Conservation (phyloP, 1,140 invertebrate species). For the Hycleus cichorii region DNA sequence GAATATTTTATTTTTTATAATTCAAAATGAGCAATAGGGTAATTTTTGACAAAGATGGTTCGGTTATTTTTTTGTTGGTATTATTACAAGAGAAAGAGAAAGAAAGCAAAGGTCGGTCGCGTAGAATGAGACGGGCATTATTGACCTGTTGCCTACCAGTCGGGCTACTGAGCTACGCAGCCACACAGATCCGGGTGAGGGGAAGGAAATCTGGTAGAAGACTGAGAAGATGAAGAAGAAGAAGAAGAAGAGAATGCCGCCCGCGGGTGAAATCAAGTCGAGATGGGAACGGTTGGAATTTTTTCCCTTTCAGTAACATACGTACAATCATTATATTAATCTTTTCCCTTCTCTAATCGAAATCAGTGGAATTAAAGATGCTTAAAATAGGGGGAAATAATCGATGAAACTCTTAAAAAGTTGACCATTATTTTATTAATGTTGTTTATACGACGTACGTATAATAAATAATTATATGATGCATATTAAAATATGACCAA, state of each 20-base stretch:
- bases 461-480: slow-evolving; percentile 4
- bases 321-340: neutral
- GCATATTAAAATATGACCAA: slow-evolving; percentile 10
- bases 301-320: slow-evolving; percentile 18
- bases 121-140: slow-evolving; percentile 21
- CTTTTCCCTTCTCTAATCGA: too few species aligned
- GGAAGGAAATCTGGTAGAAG: slow-evolving; percentile 8
- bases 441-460: too few species aligned
- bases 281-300: slow-evolving; percentile 22
- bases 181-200: slow-evolving; percentile 9
- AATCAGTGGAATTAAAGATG: too few species aligned
- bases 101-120: slow-evolving; percentile 12
- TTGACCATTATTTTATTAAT: too few species aligned
- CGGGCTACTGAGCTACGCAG: slow-evolving; percentile 33
- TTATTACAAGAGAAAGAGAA: neutral
- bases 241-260: slow-evolving; percentile 9
- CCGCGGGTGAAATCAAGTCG: slow-evolving; percentile 22
- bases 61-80: neutral
- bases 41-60: neutral
- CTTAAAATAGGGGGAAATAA: too few species aligned
- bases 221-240: neutral
- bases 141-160: slow-evolving; percentile 33
- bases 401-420: too few species aligned
- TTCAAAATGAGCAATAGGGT: too few species aligned
- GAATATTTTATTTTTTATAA: too few species aligned